Percentiles rank a stretch among this genome's conserved stretches.
phyloP scores from a whole-genome alignment of 2,888 invertebrate species.

The Stenolophus ochropezus region DNA sequence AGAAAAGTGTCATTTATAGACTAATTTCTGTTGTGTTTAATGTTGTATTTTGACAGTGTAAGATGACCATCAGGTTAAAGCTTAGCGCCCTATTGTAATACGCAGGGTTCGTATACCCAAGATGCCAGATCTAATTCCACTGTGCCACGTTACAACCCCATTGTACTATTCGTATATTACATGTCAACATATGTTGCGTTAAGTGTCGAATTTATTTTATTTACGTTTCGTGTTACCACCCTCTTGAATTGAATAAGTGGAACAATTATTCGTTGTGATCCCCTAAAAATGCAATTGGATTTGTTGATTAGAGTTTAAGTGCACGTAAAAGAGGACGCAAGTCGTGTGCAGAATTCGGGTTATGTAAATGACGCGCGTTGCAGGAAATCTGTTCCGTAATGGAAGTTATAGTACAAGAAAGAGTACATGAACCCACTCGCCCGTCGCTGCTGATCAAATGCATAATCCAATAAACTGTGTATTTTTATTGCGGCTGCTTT shows the following conservation, averaged over 20 bases:
- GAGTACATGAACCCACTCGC: not conserved
- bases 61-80: no score
- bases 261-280: constrained; percentile 12
- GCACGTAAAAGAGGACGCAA: constrained; percentile 2
- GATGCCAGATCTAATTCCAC: not conserved
- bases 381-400: constrained; percentile 52
- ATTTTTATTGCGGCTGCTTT: constrained; percentile 60
- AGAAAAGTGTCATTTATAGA: no score
- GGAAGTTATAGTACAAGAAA: constrained; percentile 43
- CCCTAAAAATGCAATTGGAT: constrained; percentile 13
- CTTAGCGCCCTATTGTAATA: not conserved
- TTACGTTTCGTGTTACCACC: constrained; percentile 53
- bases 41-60: no score
- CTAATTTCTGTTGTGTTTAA: no score
- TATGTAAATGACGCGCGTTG: constrained; percentile 17
- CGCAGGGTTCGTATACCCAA: not conserved
- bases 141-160: constrained; percentile 51
- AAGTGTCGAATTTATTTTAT: constrained; percentile 58
- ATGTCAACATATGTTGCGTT: constrained; percentile 57
- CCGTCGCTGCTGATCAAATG: constrained; percentile 50
- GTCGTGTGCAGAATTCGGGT: constrained; percentile 4
- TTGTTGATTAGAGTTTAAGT: constrained; percentile 11
- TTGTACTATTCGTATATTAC: constrained; percentile 44
- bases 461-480: constrained; percentile 58
- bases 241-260: constrained; percentile 39